A percentile compares a stretch with the other conserved stretches of the same genome.
Conservation (phyloP, 2,113 vertebrate species). For the Colaptes auratus region DNA sequence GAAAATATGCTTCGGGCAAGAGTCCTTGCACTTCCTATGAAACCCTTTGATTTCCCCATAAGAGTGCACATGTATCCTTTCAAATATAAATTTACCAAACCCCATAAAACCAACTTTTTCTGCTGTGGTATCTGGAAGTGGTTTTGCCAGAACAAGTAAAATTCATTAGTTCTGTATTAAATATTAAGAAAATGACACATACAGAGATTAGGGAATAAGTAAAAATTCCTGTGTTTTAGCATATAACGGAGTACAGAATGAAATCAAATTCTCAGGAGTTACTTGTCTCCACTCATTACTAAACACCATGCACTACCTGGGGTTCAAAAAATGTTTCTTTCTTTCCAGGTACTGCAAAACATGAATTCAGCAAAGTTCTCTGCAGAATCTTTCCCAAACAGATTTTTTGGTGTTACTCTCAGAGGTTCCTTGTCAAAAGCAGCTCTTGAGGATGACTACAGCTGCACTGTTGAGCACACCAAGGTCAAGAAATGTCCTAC, state of each 20-base stretch:
- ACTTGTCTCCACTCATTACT: not conserved
- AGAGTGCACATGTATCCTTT: not conserved
- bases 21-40: not conserved
- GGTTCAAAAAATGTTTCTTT: not conserved
- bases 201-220: not conserved
- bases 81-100: not conserved
- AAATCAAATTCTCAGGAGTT: not conserved
- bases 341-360: not conserved
- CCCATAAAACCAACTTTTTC: not conserved
- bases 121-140: not conserved
- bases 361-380: not conserved
- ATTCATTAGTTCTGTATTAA: not conserved
- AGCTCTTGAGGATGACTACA: not conserved
- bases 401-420: not conserved
- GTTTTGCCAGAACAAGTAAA: not conserved
- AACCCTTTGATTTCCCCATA: not conserved
- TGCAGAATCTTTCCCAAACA: not conserved
- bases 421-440: not conserved
- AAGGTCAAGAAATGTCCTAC: constrained; percentile 44
- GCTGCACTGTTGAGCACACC: not conserved
- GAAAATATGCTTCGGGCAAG: rapidly evolving
- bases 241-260: not conserved
- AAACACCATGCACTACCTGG: not conserved
- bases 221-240: not conserved
- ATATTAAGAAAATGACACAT: not conserved